Percentiles rank a stretch among this genome's conserved stretches.
phyloP scores from a whole-genome alignment of 2,797 vertebrate genomes.

The Falco columbarius region DNA sequence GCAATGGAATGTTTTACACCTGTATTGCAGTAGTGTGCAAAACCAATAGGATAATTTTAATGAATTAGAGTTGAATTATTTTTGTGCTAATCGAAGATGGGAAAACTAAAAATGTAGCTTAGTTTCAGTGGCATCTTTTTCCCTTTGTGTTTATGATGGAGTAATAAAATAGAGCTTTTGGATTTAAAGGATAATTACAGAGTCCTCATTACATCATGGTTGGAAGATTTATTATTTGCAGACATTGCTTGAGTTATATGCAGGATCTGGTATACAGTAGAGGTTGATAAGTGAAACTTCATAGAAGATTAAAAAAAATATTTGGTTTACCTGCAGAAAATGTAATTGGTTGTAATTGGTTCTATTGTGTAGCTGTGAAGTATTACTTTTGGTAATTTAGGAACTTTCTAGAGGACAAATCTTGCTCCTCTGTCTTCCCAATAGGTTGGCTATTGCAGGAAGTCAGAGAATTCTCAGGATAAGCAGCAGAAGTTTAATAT shows the following conservation, averaged over 20 bases:
- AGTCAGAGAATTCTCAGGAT: neutral
- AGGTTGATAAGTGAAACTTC: neutral
- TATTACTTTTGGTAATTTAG: neutral
- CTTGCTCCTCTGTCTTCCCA: neutral
- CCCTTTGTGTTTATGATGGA: constrained; percentile 46
- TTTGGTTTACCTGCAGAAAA: neutral
- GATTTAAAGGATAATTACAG: constrained; percentile 74
- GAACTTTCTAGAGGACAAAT: neutral
- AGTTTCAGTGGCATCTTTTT: constrained; percentile 57
- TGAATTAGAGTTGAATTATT: neutral
- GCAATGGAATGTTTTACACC: neutral
- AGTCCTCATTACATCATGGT: constrained; percentile 25
- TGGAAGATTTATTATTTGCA: neutral
- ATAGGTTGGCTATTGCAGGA: neutral
- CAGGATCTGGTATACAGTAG: neutral
- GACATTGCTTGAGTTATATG: neutral
- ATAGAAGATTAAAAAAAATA: neutral
- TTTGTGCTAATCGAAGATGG: neutral
- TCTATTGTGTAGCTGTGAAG: neutral
- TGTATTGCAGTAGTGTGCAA: neutral
- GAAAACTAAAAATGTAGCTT: constrained; percentile 15
- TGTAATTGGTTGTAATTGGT: neutral
- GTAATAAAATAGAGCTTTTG: constrained; percentile 72
- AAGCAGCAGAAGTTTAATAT: neutral
- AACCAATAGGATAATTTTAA: neutral